These are phyloP conservation scores for Aythya baeri DNA, from an alignment of 2,113 vertebrate species.

Conservation along the genomic window DNA sequence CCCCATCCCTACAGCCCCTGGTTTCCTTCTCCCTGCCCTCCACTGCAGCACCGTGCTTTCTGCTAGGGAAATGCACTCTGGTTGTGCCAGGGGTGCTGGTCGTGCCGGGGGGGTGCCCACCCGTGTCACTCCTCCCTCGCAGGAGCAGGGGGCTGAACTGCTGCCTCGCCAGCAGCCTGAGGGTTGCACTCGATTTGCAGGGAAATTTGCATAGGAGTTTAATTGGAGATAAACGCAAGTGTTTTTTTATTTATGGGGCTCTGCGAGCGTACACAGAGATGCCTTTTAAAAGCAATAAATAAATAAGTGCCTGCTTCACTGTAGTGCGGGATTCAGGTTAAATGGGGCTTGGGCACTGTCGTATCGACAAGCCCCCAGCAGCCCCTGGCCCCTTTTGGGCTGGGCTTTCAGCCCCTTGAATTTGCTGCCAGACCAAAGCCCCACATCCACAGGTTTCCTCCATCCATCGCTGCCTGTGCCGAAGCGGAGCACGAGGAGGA, in stretches of 20 bases:
- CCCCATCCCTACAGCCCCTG: neutral
- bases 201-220: conserved; percentile 60
- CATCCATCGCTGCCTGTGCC: accelerated
- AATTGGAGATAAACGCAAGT: conserved; percentile 66
- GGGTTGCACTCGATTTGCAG: conserved; percentile 60
- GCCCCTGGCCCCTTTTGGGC: neutral
- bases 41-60: neutral
- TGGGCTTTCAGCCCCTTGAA: neutral
- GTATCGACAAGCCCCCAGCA: neutral
- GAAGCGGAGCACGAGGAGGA: neutral
- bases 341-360: accelerated
- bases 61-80: neutral
- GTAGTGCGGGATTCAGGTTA: neutral
- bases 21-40: accelerated
- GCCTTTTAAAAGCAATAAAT: neutral
- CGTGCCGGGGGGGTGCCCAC: neutral
- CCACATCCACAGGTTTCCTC: accelerated
- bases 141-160: neutral
- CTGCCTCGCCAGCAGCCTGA: conserved; percentile 26
- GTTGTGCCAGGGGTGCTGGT: too few relatives aligned
- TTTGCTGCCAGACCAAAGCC: neutral
- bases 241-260: conserved; percentile 60
- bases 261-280: conserved; percentile 26
- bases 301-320: neutral
- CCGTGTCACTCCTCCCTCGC: neutral